Evolutionary conservation across 2,113 vertebrate species (phyloP).

Genomic region (Trachemys scripta): DNA sequence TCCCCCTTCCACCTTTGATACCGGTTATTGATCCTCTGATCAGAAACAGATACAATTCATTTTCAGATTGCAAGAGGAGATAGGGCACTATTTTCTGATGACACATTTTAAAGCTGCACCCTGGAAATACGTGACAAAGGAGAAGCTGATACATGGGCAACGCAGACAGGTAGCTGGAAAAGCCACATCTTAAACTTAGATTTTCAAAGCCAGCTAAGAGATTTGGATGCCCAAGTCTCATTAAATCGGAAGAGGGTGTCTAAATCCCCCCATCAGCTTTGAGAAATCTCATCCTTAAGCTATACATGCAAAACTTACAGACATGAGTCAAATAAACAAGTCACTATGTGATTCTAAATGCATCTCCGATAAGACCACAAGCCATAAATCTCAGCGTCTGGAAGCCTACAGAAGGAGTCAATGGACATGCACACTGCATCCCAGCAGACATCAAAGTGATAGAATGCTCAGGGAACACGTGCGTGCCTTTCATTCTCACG

Average conservation of each 20-base stretch:
- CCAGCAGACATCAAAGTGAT: neutral
- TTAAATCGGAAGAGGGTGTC: neutral
- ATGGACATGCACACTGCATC: neutral
- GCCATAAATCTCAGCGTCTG: neutral
- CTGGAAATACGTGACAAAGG: neutral
- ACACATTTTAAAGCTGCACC: neutral
- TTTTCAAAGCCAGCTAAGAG: neutral
- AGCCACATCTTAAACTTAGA: neutral
- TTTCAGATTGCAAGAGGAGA: neutral
- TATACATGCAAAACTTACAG: neutral
- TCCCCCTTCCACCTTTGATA: neutral
- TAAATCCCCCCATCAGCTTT: neutral
- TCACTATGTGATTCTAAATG: neutral
- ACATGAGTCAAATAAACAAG: neutral
- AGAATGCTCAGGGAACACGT: neutral
- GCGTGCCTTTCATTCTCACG: neutral
- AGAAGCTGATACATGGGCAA: neutral
- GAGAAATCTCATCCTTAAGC: neutral
- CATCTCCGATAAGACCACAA: neutral
- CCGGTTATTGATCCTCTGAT: neutral
- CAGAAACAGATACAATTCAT: neutral
- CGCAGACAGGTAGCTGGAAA: neutral
- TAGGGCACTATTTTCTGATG: neutral
- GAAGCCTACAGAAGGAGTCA: neutral
- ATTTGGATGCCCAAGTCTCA: neutral